A percentile compares a stretch with the other conserved stretches of the same genome.
phyloP scores from a whole-genome alignment of 2,888 invertebrate species.

The Adineta ricciae region DNA sequence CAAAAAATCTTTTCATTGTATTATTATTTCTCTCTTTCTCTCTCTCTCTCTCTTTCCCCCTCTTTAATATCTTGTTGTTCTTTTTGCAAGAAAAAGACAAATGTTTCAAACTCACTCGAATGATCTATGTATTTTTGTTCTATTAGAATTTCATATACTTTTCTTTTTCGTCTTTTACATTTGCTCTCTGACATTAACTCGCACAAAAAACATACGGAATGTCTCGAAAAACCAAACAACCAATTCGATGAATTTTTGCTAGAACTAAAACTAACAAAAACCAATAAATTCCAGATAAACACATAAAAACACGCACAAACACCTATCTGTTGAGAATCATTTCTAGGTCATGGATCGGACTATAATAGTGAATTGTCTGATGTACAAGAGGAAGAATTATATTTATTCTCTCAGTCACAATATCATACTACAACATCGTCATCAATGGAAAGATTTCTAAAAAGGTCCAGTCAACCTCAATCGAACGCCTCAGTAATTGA shows the following conservation, averaged over 20 bases:
- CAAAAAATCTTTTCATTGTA: neutral
- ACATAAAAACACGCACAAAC: neutral
- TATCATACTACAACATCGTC: neutral
- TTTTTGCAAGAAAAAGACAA: neutral
- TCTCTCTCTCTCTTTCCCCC: no score
- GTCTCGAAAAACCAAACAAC: neutral
- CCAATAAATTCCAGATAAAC: neutral
- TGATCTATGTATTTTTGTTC: neutral
- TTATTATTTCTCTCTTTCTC: neutral
- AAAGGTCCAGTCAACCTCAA: neutral
- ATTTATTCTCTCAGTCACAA: neutral
- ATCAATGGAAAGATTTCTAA: neutral
- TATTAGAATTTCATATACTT: neutral
- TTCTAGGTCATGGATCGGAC: neutral
- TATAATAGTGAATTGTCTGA: neutral
- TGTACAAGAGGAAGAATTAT: neutral
- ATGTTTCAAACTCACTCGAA: neutral
- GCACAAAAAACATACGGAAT: neutral
- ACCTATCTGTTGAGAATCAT: neutral
- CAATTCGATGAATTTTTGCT: neutral
- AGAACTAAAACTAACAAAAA: neutral
- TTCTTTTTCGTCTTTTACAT: neutral
- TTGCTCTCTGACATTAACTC: neutral
- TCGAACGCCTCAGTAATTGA: no score
- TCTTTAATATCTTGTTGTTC: neutral